These are phyloP conservation scores for Myotis planiceps DNA, from an alignment of 2,797 vertebrate genomes.

Conservation along the genomic window DNA sequence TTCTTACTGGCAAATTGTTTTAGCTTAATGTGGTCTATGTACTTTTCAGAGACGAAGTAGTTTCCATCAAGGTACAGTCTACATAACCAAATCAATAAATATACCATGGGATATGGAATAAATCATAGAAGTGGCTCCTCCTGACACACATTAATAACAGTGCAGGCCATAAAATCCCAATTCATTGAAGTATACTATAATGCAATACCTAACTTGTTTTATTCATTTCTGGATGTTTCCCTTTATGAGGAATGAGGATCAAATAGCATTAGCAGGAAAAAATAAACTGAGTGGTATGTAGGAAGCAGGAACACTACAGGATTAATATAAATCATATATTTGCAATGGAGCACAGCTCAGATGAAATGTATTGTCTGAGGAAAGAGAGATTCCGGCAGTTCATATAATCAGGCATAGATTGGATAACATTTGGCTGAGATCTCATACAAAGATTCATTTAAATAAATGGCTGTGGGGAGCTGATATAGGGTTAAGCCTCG, in stretches of 20 bases:
- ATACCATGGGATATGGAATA: not conserved
- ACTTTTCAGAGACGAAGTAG: not conserved
- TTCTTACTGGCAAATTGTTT: slow-evolving; percentile 25
- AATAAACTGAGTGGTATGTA: not conserved
- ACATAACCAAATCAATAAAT: not conserved
- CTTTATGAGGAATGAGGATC: not conserved
- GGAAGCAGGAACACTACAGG: not conserved
- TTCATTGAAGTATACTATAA: not conserved
- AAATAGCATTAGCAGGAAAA: not conserved
- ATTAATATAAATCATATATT: not conserved
- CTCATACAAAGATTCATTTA: too few species aligned
- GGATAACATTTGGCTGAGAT: too few species aligned
- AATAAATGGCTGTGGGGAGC: too few species aligned
- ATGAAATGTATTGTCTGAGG: not conserved
- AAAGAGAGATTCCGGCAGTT: too few species aligned
- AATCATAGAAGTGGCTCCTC: not conserved
- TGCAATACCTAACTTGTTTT: not conserved
- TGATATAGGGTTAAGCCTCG: too few species aligned
- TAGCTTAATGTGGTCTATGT: not conserved
- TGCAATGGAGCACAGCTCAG: not conserved
- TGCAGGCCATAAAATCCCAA: not conserved
- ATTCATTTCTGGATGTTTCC: slow-evolving; percentile 37
- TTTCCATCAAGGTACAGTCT: not conserved
- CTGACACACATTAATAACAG: not conserved
- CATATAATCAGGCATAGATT: too few species aligned